Evolutionary conservation across 30 jellyfish, hydroid and myxozoan species (phyloP).

Genomic region (Chrysaora quinquecirrha): DNA sequence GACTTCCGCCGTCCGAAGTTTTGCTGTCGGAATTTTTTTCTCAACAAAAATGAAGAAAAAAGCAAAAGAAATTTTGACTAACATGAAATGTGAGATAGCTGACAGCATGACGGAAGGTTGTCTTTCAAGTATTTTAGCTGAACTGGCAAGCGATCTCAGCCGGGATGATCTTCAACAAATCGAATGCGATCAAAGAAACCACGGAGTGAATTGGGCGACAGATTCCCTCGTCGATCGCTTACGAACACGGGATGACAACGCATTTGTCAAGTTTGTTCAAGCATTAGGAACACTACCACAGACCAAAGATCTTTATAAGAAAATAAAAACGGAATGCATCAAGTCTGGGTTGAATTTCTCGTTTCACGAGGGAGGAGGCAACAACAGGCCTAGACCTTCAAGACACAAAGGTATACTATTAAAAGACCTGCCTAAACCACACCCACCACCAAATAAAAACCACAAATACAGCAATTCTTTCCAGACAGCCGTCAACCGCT

Average conservation of each 20-base stretch:
- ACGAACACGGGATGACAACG: conserved; percentile 6
- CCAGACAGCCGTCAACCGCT: no score
- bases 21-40: no score
- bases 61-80: background rate
- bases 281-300: background rate
- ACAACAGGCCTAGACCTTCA: background rate
- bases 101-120: conserved; percentile 5
- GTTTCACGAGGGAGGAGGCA: background rate
- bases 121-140: conserved; percentile 9
- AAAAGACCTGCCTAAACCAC: no score
- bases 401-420: background rate
- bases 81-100: background rate
- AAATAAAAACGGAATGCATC: background rate
- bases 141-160: background rate
- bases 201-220: conserved; percentile 45
- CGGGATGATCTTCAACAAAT: conserved; percentile 28
- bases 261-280: conserved; percentile 12
- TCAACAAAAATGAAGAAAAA: conserved; percentile 10
- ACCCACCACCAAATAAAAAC: no score
- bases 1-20: no score
- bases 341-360: background rate
- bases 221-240: conserved; percentile 37
- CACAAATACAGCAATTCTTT: no score
- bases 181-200: conserved; percentile 22
- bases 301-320: conserved; percentile 10